Conservation (phyloP, 2,888 invertebrate species). For the Cephus pulcher region DNA sequence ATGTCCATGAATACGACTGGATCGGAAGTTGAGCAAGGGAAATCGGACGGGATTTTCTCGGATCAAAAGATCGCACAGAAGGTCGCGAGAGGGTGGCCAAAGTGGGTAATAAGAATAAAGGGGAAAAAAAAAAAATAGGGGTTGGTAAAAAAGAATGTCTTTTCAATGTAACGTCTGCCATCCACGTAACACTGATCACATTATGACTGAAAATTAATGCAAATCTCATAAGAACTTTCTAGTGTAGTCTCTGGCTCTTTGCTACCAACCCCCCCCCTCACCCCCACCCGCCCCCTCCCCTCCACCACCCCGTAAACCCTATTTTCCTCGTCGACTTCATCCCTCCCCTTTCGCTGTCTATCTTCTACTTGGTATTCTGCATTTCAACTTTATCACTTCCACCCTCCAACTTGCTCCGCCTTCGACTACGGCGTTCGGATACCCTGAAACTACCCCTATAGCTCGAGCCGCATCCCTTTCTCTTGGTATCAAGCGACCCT, state of each 20-base stretch:
- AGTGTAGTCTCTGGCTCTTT: background rate
- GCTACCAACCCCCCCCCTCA: background rate
- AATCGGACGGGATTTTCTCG: background rate
- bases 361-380: background rate
- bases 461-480: background rate
- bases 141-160: background rate
- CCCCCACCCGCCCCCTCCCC: rapidly evolving
- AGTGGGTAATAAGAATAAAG: constrained; percentile 8
- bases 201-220: constrained; percentile 25
- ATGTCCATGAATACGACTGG: background rate
- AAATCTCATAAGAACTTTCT: constrained; percentile 20
- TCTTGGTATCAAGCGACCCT: background rate
- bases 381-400: constrained; percentile 10
- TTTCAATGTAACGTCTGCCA: background rate
- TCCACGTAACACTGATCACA: constrained; percentile 16
- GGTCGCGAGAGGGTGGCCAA: background rate
- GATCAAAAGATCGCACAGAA: background rate
- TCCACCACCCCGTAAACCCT: background rate
- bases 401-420: background rate
- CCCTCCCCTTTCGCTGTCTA: background rate
- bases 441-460: background rate
- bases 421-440: background rate
- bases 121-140: background rate
- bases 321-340: background rate
- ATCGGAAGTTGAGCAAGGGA: background rate